These are phyloP conservation scores for Tachyglossus aculeatus DNA, from an alignment of 2,797 vertebrate species.

Conservation along the genomic window DNA sequence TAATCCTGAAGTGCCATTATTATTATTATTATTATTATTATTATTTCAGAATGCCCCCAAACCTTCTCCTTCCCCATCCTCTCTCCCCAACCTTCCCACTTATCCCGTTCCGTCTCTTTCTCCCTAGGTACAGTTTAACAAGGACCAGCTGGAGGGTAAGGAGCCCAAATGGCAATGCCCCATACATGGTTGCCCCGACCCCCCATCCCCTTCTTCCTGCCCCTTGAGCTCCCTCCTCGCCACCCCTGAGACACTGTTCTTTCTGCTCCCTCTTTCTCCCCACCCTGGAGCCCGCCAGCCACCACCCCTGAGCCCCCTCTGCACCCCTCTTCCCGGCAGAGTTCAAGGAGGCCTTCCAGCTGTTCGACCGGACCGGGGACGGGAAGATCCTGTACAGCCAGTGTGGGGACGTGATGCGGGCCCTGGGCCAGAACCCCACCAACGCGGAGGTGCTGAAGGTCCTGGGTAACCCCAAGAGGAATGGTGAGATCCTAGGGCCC, in stretches of 20 bases:
- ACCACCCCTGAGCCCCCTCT: background rate
- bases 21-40: no score
- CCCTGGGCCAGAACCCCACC: constrained; percentile 88
- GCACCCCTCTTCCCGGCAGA: constrained; percentile 68
- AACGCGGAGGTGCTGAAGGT: constrained; percentile 88
- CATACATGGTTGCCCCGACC: background rate
- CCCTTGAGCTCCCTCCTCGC: background rate
- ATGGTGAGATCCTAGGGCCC: constrained; percentile 73
- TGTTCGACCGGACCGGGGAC: constrained; percentile 88
- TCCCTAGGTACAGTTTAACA: constrained; percentile 89
- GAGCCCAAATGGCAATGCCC: constrained; percentile 47
- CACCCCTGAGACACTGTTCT: constrained; percentile 3
- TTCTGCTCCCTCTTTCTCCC: background rate
- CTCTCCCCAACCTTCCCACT: background rate
- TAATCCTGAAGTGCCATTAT: no score
- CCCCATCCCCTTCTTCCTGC: background rate
- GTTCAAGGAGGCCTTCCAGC: constrained; percentile 87
- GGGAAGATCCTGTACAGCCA: constrained; percentile 87
- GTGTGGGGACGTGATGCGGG: constrained; percentile 88
- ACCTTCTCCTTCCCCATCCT: no score
- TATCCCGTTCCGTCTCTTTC: constrained; percentile 49
- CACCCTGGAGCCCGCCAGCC: constrained; percentile 6
- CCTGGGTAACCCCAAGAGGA: constrained; percentile 86
- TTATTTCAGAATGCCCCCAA: no score
- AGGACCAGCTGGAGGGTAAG: constrained; percentile 92